These are phyloP conservation scores for Amazonetta brasiliensis DNA, from an alignment of 2,797 vertebrate species.

Conservation along the genomic window DNA sequence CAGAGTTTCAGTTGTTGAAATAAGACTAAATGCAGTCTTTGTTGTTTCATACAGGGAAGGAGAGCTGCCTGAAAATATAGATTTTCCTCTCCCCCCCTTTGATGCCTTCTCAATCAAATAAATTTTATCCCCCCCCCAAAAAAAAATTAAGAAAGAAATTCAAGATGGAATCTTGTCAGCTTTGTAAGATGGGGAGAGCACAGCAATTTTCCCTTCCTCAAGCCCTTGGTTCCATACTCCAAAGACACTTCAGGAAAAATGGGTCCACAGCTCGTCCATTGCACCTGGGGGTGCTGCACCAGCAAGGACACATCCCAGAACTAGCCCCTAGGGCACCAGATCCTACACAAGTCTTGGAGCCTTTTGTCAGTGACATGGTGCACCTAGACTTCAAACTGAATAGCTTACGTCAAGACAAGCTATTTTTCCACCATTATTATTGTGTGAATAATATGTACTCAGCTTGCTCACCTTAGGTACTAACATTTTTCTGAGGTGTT, in stretches of 20 bases:
- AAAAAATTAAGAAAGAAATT: not conserved
- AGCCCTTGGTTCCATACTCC: not conserved
- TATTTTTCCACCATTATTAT: not conserved
- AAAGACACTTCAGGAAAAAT: not conserved
- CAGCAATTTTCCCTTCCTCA: not conserved
- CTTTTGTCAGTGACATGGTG: not conserved
- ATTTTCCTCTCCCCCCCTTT: not conserved
- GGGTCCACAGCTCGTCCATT: not conserved
- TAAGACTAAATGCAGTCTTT: not conserved
- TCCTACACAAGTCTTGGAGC: not conserved
- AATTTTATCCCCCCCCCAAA: not conserved
- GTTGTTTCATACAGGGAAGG: not conserved
- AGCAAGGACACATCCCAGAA: not conserved
- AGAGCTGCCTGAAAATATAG: not conserved
- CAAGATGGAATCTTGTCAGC: not conserved
- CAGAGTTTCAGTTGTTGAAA: not conserved
- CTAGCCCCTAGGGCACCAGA: not conserved
- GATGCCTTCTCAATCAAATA: not conserved
- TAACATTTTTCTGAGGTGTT: not conserved
- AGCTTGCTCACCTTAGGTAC: slow-evolving; percentile 49
- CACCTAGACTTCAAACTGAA: not conserved
- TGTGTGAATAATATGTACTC: slow-evolving; percentile 44
- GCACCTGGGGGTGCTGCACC: not conserved
- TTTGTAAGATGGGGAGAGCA: not conserved
- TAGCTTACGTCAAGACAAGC: slow-evolving; percentile 30